phyloP scores from a whole-genome alignment of 2,113 vertebrate genomes.

The Accipiter cooperii region DNA sequence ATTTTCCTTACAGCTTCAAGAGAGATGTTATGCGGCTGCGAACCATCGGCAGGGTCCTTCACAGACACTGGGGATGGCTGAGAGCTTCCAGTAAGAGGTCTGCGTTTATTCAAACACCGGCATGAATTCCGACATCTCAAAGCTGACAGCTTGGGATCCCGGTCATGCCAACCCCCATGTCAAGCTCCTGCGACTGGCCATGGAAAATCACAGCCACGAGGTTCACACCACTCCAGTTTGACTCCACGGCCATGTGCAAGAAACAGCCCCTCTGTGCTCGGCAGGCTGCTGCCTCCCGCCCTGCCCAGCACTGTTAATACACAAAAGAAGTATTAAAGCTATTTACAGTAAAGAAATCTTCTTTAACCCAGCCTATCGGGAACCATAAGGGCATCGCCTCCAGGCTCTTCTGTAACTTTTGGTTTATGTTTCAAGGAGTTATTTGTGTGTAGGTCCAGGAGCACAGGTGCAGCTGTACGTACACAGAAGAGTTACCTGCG shows the following conservation, averaged over 20 bases:
- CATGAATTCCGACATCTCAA: background rate
- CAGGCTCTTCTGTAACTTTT: background rate
- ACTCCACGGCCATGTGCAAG: background rate
- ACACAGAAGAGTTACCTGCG: background rate
- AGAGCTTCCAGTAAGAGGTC: background rate
- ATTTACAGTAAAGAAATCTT: background rate
- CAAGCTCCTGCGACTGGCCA: background rate
- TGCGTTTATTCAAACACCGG: background rate
- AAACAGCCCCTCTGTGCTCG: background rate
- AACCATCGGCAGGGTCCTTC: background rate
- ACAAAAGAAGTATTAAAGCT: background rate
- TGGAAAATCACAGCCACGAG: fast-evolving
- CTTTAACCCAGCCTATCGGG: background rate
- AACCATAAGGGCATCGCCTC: background rate
- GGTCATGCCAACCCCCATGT: fast-evolving
- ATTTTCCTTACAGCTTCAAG: background rate
- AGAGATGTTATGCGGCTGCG: background rate
- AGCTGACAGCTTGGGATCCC: fast-evolving
- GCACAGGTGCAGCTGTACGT: background rate
- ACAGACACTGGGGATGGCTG: background rate
- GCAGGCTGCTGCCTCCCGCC: background rate
- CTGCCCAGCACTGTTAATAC: background rate
- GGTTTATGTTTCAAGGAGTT: background rate
- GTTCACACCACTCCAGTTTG: background rate
- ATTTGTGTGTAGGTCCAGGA: background rate